Evolutionary conservation across 2,888 invertebrate species (phyloP).

Genomic region (Agrotis puta): DNA sequence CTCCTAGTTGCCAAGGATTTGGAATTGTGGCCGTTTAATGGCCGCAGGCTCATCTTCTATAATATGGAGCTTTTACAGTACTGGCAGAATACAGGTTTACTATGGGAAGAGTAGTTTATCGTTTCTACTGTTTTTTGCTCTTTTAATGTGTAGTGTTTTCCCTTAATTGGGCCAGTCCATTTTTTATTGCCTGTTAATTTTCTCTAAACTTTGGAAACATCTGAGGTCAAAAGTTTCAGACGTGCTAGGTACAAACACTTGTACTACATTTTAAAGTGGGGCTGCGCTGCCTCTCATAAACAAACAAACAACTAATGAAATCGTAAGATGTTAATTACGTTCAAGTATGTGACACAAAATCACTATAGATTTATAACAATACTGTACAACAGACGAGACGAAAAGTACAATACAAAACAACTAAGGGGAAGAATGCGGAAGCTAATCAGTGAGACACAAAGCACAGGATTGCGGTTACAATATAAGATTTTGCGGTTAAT

Average conservation of each 20-base stretch:
- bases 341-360: background rate
- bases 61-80: too few relatives aligned
- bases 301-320: background rate
- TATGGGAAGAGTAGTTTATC: too few relatives aligned
- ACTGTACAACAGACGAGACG: constrained; percentile 12
- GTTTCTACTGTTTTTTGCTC: too few relatives aligned
- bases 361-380: constrained; percentile 19
- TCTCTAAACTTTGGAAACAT: background rate
- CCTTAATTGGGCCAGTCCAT: background rate
- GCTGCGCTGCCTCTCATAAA: background rate
- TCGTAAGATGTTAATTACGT: background rate
- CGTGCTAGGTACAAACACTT: background rate
- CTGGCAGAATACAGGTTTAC: too few relatives aligned
- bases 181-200: background rate
- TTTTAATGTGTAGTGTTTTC: background rate
- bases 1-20: too few relatives aligned
- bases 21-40: too few relatives aligned
- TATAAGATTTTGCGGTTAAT: constrained; percentile 25
- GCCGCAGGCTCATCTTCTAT: too few relatives aligned
- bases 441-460: constrained; percentile 19
- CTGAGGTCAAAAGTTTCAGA: too few relatives aligned
- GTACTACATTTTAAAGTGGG: background rate
- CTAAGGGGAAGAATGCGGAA: constrained; percentile 52
- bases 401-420: constrained; percentile 25
- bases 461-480: constrained; percentile 47